Evolutionary conservation across 2,888 invertebrate species (phyloP).

Genomic region (Torymus aiolomorphi): DNA sequence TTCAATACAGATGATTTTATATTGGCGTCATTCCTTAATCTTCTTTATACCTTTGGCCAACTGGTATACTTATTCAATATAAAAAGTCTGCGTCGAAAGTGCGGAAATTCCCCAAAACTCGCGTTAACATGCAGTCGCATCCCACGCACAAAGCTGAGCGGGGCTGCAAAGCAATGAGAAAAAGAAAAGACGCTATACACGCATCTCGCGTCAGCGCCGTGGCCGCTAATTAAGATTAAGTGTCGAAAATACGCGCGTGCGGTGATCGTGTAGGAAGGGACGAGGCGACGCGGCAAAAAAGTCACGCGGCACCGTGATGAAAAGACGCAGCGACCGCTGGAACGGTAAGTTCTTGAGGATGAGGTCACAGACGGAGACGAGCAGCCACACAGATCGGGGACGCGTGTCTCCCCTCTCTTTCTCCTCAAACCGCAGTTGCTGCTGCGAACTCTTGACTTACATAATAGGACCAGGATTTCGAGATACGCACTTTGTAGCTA

Average conservation of each 20-base stretch:
- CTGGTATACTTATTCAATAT: no score
- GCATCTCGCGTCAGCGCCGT: no score
- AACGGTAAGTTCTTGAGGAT: slow-evolving; percentile 66
- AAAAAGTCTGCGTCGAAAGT: no score
- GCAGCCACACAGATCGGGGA: slow-evolving; percentile 2
- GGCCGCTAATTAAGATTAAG: slow-evolving; percentile 22
- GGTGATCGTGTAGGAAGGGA: no score
- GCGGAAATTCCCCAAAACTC: no score
- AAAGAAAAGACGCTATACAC: neutral
- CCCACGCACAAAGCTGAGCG: no score
- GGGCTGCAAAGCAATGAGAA: neutral
- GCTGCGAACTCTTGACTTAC: slow-evolving; percentile 35
- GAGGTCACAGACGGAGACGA: slow-evolving; percentile 63
- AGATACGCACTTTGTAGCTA: neutral
- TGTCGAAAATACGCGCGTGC: neutral
- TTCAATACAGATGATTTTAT: no score
- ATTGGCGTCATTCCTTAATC: no score
- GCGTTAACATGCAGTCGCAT: no score
- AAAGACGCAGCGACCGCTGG: neutral
- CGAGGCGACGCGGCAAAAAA: neutral
- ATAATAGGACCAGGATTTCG: slow-evolving; percentile 30
- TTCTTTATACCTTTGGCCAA: no score
- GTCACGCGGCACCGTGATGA: neutral
- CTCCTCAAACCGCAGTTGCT: neutral
- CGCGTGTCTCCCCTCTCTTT: neutral